Evolutionary conservation across 2,113 vertebrate genomes (phyloP), one percentile per base, ranked within the genome.

Genomic region (Psittacula cyanocephala): DNA sequence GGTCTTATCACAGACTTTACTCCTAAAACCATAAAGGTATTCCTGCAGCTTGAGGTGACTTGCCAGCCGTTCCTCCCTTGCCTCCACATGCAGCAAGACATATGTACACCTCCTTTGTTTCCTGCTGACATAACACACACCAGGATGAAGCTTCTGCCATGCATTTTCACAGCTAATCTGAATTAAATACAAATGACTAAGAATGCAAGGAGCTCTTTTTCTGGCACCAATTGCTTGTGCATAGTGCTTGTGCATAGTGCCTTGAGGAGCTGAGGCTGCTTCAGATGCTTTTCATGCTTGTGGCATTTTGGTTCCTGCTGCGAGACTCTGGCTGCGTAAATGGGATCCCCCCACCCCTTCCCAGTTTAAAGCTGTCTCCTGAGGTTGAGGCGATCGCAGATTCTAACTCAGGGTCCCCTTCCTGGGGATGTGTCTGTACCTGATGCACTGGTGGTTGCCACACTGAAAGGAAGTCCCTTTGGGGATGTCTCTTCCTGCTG

Each of bases 351-450:
- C 16, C 11, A 25, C 5, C 11, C 18, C 9, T 46, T 53, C 55
- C 28, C 47, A 8, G 11, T 39, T 83, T 62, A 22, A 80, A 90
- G 50, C 24, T 22, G 17, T 20, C 70, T 69, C 22, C 37, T 49
- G 12, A 39, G 0, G 0, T 59, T 9, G 39, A 16, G 25, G 55
- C 0, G 0, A 53, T 33, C 0, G 1, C 29, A 64, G 52, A 4
- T 52, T 17, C 78, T 64, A 43, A 15, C 17, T 14, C 0, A 2
- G 47, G 57, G 9, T 35, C 5, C 15, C 11, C 41, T 63, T 18
- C 14, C 29, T 6, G 12, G 17, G 62, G 63, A 31, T 2, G 2
- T 29, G 55, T 35, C 63, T 33, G 8, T 8, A 12, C 33, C 53
- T 35, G 46, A 11, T 12, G 59, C 1, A 1, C 44, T 19, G n/a